A percentile compares a stretch with the other conserved stretches of the same genome.
Evolutionary conservation across 1,140 invertebrate genomes (phyloP).

Genomic region (Leguminivora glycinivorella): DNA sequence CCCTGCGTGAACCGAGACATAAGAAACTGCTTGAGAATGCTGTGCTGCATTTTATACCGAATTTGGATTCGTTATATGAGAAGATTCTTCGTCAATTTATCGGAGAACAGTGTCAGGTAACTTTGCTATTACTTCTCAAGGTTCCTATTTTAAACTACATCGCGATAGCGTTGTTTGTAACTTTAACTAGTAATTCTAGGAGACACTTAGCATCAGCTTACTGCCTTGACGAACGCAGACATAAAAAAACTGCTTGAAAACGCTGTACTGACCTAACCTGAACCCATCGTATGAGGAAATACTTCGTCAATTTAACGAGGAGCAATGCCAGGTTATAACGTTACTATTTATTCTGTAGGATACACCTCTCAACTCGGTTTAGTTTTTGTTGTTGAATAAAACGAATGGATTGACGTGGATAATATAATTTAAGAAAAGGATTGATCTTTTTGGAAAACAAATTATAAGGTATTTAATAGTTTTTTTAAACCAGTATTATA

Average conservation of each 20-base stretch:
- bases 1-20: slow-evolving; percentile 82
- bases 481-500: too few relatives aligned
- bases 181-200: too few relatives aligned
- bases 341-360: too few relatives aligned
- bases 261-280: slow-evolving; percentile 85
- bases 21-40: slow-evolving; percentile 83
- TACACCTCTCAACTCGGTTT: too few relatives aligned
- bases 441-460: too few relatives aligned
- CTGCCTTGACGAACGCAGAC: slow-evolving; percentile 81
- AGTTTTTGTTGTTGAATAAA: too few relatives aligned
- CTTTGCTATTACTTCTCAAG: too few relatives aligned
- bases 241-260: slow-evolving; percentile 84
- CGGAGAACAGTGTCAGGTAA: slow-evolving; percentile 32
- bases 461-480: too few relatives aligned
- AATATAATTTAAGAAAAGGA: too few relatives aligned
- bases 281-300: slow-evolving; percentile 80
- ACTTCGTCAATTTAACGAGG: slow-evolving; percentile 54
- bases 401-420: too few relatives aligned
- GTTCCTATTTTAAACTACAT: too few relatives aligned
- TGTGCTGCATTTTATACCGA: slow-evolving; percentile 90
- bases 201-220: slow-evolving; percentile 89
- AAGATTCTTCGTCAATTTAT: slow-evolving; percentile 65
- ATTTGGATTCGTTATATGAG: slow-evolving; percentile 80
- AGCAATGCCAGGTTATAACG: not conserved
- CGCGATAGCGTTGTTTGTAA: too few relatives aligned